A percentile compares a stretch with the other conserved stretches of the same genome.
These are phyloP conservation scores for Odocoileus hemionus DNA, from an alignment of 2,113 vertebrate genomes.

Conservation along the genomic window DNA sequence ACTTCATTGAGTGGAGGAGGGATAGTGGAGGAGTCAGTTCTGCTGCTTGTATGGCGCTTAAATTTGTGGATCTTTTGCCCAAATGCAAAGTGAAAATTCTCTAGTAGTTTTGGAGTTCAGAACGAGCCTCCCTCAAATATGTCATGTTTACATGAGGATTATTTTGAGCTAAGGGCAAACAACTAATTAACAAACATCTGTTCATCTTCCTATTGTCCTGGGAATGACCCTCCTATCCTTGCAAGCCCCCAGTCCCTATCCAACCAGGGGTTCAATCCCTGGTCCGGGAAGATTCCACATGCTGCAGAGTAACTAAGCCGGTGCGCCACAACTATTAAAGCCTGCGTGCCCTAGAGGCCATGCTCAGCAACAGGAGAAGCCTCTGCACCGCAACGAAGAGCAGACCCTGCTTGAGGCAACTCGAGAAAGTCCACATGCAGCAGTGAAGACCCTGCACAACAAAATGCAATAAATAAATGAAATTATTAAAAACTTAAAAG, in stretches of 20 bases:
- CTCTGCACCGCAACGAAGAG: not conserved
- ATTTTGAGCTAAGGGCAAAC: not conserved
- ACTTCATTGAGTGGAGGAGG: not conserved
- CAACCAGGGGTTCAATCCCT: not conserved
- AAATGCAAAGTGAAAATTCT: constrained; percentile 41
- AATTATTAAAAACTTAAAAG: not conserved
- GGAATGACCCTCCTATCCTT: not conserved
- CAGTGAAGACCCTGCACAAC: not conserved
- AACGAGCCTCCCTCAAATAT: not conserved
- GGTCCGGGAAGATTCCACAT: not conserved
- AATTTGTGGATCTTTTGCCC: constrained; percentile 43
- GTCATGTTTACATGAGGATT: not conserved
- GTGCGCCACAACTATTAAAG: not conserved
- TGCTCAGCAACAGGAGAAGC: rapidly evolving
- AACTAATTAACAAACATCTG: not conserved
- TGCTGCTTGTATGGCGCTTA: not conserved
- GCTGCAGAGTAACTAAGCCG: not conserved
- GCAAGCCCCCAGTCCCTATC: not conserved
- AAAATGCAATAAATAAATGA: not conserved
- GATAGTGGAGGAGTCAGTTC: not conserved
- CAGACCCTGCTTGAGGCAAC: not conserved
- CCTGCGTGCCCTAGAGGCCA: not conserved
- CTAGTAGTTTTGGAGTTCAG: not conserved
- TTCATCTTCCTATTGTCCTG: not conserved
- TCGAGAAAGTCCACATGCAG: not conserved